Conservation (phyloP, 2,888 invertebrate genomes). For the Agriopis aurantiaria region DNA sequence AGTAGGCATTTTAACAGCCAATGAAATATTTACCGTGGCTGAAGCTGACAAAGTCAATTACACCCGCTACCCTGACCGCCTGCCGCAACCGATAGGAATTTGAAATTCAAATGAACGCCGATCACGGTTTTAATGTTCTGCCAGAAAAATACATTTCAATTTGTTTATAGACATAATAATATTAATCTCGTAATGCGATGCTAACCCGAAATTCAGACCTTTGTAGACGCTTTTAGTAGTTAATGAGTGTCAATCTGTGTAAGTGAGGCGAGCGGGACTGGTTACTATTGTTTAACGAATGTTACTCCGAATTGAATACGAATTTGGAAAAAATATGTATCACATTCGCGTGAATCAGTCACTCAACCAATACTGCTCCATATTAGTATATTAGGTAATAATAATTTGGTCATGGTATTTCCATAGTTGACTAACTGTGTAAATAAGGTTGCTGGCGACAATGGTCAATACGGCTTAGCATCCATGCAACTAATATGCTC, state of each 20-base stretch:
- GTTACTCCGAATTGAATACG: not conserved
- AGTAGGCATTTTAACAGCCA: slow-evolving; percentile 46
- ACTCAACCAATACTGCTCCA: not conserved
- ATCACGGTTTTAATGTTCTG: slow-evolving; percentile 50
- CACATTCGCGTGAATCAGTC: not conserved
- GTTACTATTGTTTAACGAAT: too few relatives aligned
- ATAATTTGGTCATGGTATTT: not conserved
- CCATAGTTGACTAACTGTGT: too few relatives aligned
- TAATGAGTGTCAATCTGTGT: too few relatives aligned
- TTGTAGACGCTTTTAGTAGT: too few relatives aligned
- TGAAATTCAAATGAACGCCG: slow-evolving; percentile 60
- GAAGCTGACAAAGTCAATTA: slow-evolving; percentile 57
- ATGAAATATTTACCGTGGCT: slow-evolving; percentile 54
- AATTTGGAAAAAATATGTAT: not conserved
- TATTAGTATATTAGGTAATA: not conserved
- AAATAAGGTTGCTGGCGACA: too few relatives aligned
- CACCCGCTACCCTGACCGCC: slow-evolving; percentile 49
- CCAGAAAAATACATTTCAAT: slow-evolving; percentile 17
- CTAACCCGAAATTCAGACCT: not conserved
- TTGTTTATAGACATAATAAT: slow-evolving; percentile 16
- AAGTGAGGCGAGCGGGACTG: too few relatives aligned
- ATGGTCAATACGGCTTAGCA: not conserved
- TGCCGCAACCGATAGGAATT: slow-evolving; percentile 49
- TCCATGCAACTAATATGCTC: slow-evolving; percentile 27
- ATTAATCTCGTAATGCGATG: slow-evolving; percentile 25